Evolutionary conservation across 2,797 vertebrate genomes (phyloP).

Genomic region (Margarornis squamiger): DNA sequence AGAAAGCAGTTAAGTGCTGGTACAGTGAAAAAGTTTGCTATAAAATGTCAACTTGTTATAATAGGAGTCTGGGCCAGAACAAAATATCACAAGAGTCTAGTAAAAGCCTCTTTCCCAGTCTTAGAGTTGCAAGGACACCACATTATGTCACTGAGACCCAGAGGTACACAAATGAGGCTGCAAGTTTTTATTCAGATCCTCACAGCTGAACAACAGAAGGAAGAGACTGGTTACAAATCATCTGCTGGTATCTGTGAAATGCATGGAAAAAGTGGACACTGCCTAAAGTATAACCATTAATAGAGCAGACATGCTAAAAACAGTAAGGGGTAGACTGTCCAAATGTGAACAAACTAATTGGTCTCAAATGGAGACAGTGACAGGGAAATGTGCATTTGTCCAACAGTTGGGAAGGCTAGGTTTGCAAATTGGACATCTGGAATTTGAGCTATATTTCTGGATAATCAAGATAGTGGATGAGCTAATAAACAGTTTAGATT

Average conservation of each 20-base stretch:
- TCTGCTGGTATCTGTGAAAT: slow-evolving; percentile 2
- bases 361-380: slow-evolving; percentile 52
- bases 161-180: neutral
- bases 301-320: slow-evolving; percentile 50
- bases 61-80: slow-evolving; percentile 24
- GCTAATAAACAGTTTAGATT: slow-evolving; percentile 62
- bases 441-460: slow-evolving; percentile 54
- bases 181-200: neutral
- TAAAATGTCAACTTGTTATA: slow-evolving; percentile 29
- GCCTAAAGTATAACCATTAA: slow-evolving; percentile 24
- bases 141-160: neutral
- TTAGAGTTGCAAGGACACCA: neutral
- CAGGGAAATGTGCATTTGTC: neutral
- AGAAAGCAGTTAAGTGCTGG: slow-evolving; percentile 48
- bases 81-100: slow-evolving; percentile 25
- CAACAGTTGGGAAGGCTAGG: slow-evolving; percentile 38
- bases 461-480: slow-evolving; percentile 48
- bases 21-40: slow-evolving; percentile 33
- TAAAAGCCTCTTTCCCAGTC: slow-evolving; percentile 16
- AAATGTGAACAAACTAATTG: slow-evolving; percentile 54
- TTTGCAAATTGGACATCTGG: slow-evolving; percentile 56
- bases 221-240: neutral
- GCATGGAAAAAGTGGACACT: slow-evolving; percentile 22
- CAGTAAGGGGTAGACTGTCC: neutral
- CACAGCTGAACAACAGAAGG: neutral